These are phyloP conservation scores for Raphicerus campestris DNA, from an alignment of 2,113 vertebrate species.

Conservation along the genomic window DNA sequence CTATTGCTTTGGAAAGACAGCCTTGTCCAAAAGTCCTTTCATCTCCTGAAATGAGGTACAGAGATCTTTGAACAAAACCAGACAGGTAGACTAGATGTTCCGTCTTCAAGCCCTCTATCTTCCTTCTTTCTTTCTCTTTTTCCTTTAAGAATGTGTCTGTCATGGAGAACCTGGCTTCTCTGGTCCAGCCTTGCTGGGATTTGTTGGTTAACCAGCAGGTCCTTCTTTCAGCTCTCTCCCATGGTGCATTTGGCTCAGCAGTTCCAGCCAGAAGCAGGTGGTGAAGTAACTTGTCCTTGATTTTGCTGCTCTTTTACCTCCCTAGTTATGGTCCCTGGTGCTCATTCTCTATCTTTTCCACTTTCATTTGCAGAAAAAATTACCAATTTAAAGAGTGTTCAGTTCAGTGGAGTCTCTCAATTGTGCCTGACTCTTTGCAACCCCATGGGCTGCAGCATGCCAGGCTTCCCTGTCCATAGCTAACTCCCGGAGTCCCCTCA, in stretches of 20 bases:
- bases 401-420: background rate
- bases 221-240: background rate
- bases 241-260: background rate
- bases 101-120: background rate
- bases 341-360: background rate
- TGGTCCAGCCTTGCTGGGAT: background rate
- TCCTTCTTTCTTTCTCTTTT: background rate
- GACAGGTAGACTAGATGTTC: conserved; percentile 8
- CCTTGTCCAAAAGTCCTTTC: background rate
- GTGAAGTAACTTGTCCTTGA: background rate
- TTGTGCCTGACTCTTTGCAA: background rate
- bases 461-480: background rate
- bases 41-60: background rate
- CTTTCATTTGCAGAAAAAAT: background rate
- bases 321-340: background rate
- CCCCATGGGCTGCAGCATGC: background rate
- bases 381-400: background rate
- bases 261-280: background rate
- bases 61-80: conserved; percentile 16
- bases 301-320: background rate
- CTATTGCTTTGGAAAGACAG: conserved; percentile 47
- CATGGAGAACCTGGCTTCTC: background rate
- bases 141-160: background rate
- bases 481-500: background rate
- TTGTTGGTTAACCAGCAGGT: background rate